phyloP scores from a whole-genome alignment of 2,888 invertebrate species.

The Noctuana brunneofusca region DNA sequence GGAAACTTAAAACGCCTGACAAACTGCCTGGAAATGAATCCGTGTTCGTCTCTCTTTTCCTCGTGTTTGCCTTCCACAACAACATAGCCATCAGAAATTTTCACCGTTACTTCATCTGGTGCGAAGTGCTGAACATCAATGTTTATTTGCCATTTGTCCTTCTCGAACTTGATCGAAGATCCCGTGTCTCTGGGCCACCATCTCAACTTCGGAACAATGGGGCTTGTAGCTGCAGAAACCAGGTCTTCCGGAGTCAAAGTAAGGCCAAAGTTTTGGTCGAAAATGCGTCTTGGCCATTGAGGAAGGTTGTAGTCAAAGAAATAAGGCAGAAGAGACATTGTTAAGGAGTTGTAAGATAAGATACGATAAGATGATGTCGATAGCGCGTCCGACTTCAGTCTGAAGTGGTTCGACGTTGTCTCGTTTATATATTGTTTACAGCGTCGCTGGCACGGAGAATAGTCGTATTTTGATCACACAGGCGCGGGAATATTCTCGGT shows the following conservation, averaged over 20 bases:
- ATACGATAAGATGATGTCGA: constrained; percentile 21
- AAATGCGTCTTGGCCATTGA: constrained; percentile 65
- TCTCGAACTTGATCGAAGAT: constrained; percentile 77
- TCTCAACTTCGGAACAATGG: constrained; percentile 52
- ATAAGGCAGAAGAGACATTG: constrained; percentile 65
- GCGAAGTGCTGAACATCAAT: constrained; percentile 90
- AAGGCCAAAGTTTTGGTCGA: constrained; percentile 73
- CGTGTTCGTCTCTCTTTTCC: constrained; percentile 89
- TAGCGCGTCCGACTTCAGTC: constrained; percentile 42
- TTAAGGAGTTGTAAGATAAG: constrained; percentile 16
- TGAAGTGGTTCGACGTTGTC: constrained; percentile 40
- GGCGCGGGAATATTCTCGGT: constrained; percentile 51
- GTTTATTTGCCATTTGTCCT: constrained; percentile 85
- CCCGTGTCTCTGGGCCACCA: constrained; percentile 72
- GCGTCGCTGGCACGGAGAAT: constrained; percentile 41
- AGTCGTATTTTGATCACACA: constrained; percentile 40
- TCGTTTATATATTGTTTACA: constrained; percentile 47
- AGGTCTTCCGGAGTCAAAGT: constrained; percentile 70
- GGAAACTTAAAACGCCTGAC: constrained; percentile 88
- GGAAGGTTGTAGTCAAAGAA: constrained; percentile 64
- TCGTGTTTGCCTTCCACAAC: constrained; percentile 91
- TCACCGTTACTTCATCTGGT: constrained; percentile 90
- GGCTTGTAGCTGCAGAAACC: constrained; percentile 53
- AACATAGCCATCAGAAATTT: constrained; percentile 86
- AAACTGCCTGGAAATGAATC: constrained; percentile 89